Conservation (phyloP, 1,140 invertebrate species). For the Helicoverpa zea region DNA sequence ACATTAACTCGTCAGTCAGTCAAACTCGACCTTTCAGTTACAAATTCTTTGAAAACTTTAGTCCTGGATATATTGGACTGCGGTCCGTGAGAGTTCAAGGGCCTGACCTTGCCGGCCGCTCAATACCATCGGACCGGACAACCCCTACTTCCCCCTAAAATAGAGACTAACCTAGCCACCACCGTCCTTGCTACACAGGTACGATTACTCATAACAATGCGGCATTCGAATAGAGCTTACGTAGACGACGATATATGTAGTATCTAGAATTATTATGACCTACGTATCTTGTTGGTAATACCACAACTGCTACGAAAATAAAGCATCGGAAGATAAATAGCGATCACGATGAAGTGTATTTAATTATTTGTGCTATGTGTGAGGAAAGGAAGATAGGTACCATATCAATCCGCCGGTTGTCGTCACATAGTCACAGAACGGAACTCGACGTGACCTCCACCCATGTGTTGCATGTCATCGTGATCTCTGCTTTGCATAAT, state of each 20-base stretch:
- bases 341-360: not conserved
- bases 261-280: no score
- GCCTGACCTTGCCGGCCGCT: slow-evolving; percentile 74
- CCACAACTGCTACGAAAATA: no score
- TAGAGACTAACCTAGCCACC: slow-evolving; percentile 41
- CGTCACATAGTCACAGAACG: slow-evolving; percentile 27
- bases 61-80: slow-evolving; percentile 63
- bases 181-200: slow-evolving; percentile 26
- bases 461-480: slow-evolving; percentile 24
- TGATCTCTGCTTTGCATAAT: slow-evolving; percentile 29
- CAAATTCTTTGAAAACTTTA: slow-evolving; percentile 55
- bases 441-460: slow-evolving; percentile 15
- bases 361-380: not conserved
- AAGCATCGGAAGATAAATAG: no score
- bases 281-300: no score
- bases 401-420: slow-evolving; percentile 17
- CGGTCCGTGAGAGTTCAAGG: slow-evolving; percentile 72
- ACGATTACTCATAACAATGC: slow-evolving; percentile 41
- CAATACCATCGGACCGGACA: slow-evolving; percentile 72
- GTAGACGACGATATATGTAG: not conserved
- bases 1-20: slow-evolving; percentile 56
- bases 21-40: slow-evolving; percentile 64
- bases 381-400: not conserved
- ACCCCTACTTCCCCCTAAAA: slow-evolving; percentile 57
- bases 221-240: slow-evolving; percentile 28